A percentile compares a stretch with the other conserved stretches of the same genome.
Conservation (phyloP, 2,113 vertebrate genomes). For the Pygoscelis antarcticus region DNA sequence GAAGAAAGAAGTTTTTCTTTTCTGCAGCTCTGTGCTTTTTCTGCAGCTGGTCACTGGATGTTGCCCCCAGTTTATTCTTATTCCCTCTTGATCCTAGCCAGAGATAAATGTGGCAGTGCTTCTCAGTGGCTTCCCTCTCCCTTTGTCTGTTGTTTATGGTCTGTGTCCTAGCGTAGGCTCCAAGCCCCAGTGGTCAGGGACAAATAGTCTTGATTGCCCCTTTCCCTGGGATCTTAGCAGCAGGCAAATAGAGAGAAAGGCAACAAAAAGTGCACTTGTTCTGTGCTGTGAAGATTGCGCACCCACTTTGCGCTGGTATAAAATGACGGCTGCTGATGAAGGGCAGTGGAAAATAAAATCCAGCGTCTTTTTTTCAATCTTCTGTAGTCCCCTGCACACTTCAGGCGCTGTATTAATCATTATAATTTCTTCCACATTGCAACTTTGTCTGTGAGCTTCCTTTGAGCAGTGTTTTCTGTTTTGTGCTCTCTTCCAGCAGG, state of each 20-base stretch:
- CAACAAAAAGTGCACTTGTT: slow-evolving; percentile 15
- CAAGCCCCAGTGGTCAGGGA: not conserved
- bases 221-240: not conserved
- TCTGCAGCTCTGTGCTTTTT: not conserved
- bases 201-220: slow-evolving; percentile 1
- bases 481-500: slow-evolving; percentile 8
- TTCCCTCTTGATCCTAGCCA: not conserved
- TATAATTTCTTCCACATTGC: slow-evolving; percentile 44
- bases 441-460: slow-evolving; percentile 12
- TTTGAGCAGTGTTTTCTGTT: not conserved
- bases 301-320: not conserved
- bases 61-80: not conserved
- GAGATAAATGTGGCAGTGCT: not conserved
- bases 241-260: not conserved
- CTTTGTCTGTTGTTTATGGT: slow-evolving; percentile 18
- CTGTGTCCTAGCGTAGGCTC: not conserved
- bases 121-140: not conserved
- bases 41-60: not conserved
- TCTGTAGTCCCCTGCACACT: slow-evolving; percentile 19
- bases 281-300: not conserved
- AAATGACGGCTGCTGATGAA: not conserved
- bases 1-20: not conserved
- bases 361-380: not conserved
- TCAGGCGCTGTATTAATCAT: slow-evolving; percentile 13
- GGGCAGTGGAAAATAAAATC: slow-evolving; percentile 37